Evolutionary conservation across 2,797 vertebrate genomes (phyloP).

Genomic region (Hydrolagus colliei): DNA sequence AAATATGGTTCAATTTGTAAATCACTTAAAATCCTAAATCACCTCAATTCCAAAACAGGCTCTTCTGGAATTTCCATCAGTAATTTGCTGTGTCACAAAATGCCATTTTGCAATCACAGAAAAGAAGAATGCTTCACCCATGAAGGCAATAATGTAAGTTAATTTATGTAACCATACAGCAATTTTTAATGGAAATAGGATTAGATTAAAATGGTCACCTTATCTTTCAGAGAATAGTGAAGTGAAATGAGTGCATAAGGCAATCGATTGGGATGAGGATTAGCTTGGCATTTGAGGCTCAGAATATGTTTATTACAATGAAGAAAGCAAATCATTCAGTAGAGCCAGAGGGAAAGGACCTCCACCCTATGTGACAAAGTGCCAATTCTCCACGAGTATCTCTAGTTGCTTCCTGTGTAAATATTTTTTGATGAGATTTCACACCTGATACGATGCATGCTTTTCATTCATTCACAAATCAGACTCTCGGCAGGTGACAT

Average conservation of each 20-base stretch:
- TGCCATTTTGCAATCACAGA: background rate
- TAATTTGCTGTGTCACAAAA: constrained; percentile 8
- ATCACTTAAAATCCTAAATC: background rate
- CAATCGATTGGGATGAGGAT: background rate
- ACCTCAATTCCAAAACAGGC: constrained; percentile 1
- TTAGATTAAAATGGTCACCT: background rate
- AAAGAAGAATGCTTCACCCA: background rate
- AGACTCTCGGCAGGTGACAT: background rate
- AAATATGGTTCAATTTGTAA: constrained; percentile 25
- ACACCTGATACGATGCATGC: constrained; percentile 12
- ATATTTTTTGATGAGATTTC: background rate
- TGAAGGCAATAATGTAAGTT: background rate
- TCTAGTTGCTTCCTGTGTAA: background rate
- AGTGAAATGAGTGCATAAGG: background rate
- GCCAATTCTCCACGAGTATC: background rate
- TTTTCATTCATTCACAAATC: constrained; percentile 26
- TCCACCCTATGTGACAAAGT: background rate
- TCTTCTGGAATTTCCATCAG: background rate
- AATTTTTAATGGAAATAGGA: background rate
- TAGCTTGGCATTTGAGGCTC: background rate
- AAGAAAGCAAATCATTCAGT: background rate
- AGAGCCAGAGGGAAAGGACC: background rate
- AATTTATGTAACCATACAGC: background rate
- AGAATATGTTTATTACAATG: background rate
- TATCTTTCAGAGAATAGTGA: background rate